Base-by-base conservation (phyloP, 2,113 vertebrate genomes). In the Chitala chitala region DNA sequence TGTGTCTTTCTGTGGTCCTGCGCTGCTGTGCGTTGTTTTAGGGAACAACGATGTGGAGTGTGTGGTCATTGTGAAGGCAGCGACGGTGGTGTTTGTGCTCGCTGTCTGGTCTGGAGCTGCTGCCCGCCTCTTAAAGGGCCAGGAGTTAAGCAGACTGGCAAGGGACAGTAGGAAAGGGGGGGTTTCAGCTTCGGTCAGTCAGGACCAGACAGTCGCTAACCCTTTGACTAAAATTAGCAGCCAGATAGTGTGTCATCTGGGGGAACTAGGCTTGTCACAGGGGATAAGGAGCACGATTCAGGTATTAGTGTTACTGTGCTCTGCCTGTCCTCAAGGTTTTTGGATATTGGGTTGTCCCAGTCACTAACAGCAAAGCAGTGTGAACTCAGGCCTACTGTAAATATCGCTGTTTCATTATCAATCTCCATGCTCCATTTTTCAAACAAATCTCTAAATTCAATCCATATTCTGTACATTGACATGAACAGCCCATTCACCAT, bases 121-220 rank as follows among this genome's bases (percentile, higher is more conserved):
- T 74, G 59, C 75, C 90, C 85, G 86, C 90, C 90, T 89, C 84
- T 92, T 92, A 92, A 92, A 91, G 90, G 82, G 75, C 72, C 78
- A 89, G 69, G 55, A 71, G 12, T 71, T 76, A 75, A 81, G 70
- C 78, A 66, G 75, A 56, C 78, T 56, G 72, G 80, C 78, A 76
- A 7, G 53, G 73, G 80, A 82, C 77, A 73, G 85, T 31, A 82
- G 73, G 82, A 82, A 61, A 81, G 76, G n/a, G n/a, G 76, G 85
- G 73, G 81, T 79, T 78, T 51, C 38, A 44, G 64, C 24, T 42
- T 44, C 24, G 36, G 40, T n/a, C 17, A 44, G 24, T 5, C 26
- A 64, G 44, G 58, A 9, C 56, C 31, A n/a, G 42, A 31, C 55
- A 46, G 55, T 36, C 56, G 42, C 44, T 38, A 51, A 42, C 44